Evolutionary conservation across 2,797 vertebrate genomes (phyloP), one percentile per base, ranked within the genome.

Genomic region (Brachymystax lenok): DNA sequence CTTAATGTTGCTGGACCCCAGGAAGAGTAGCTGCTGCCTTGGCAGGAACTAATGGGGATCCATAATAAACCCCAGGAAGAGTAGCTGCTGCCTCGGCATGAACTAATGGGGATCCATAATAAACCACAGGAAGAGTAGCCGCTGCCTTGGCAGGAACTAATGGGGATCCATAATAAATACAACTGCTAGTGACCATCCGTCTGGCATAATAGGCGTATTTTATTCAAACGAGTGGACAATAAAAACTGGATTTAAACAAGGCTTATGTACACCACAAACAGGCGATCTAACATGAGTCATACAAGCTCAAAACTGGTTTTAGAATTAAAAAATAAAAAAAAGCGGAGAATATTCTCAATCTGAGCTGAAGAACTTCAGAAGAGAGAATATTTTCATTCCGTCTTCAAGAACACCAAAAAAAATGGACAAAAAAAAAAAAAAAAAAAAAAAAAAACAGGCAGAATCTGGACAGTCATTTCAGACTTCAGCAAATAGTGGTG

Each of bases 261-360:
- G 27, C 54, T 71, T 71, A 71, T 71, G 17, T 33, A 14, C 50
- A 64, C 21, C 35, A 27, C 51, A 24, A 71, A 79, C 50, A 19
- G 19, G 64, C 33, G 5, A 50, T 30, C 10, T 17, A 21, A 12
- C 27, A 30, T 35, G 50, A 19, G 27, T 6, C 14, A 4, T 5
- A 56, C 51, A 73, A 59, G 5, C 71, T 33, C 1, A 59, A 35
- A 56, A 73, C 17, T 30, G 27, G 27, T 66, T 30, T 66, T 66
- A 64, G 4, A 33, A 33, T 24, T 0, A 7, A 14, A n/a, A n/a
- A 2, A 28, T 1, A 17, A 14, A 19, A 59, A 21, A n/a, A 16
- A 19, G 54, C 16, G 0, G 16, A 56, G 56, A 14, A 14, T 13
- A 28, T 12, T 28, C 27, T 66, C 21, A 12, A 21, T 27, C 40